Percentiles rank a stretch among this genome's conserved stretches.
Conservation (phyloP, 2,113 vertebrate species). For the Fregata magnificens region DNA sequence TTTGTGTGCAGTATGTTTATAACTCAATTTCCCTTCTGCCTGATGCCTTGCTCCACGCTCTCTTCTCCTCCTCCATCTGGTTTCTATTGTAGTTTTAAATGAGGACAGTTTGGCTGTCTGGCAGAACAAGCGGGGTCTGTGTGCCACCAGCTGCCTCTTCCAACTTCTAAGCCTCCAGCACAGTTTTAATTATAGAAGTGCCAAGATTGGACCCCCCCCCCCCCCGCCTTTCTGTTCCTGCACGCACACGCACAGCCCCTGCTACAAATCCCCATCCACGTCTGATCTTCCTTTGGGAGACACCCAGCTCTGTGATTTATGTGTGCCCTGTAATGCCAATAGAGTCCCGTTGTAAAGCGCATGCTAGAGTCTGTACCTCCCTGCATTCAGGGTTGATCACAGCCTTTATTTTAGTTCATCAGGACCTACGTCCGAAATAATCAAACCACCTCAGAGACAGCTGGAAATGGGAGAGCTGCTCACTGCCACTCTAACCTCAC, state of each 20-base stretch:
- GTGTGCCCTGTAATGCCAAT: accelerated
- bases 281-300: not conserved
- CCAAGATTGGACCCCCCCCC: not conserved
- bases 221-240: not conserved
- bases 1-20: slow-evolving; percentile 55
- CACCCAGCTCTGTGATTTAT: not conserved
- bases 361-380: not conserved
- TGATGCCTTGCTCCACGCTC: not conserved
- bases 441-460: not conserved
- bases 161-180: slow-evolving; percentile 39
- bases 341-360: not conserved
- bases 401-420: not conserved
- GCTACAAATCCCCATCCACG: not conserved
- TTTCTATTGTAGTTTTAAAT: slow-evolving; percentile 71
- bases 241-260: not conserved
- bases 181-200: slow-evolving; percentile 55
- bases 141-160: slow-evolving; percentile 64
- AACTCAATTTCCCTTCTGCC: slow-evolving; percentile 54
- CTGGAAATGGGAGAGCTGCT: not conserved
- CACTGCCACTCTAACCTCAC: not conserved
- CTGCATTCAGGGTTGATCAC: not conserved
- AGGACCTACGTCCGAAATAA: not conserved
- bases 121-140: slow-evolving; percentile 45
- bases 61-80: slow-evolving; percentile 65
- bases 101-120: slow-evolving; percentile 59